Conservation (phyloP, 1,140 invertebrate genomes). For the Paralvinella palmiformis region DNA sequence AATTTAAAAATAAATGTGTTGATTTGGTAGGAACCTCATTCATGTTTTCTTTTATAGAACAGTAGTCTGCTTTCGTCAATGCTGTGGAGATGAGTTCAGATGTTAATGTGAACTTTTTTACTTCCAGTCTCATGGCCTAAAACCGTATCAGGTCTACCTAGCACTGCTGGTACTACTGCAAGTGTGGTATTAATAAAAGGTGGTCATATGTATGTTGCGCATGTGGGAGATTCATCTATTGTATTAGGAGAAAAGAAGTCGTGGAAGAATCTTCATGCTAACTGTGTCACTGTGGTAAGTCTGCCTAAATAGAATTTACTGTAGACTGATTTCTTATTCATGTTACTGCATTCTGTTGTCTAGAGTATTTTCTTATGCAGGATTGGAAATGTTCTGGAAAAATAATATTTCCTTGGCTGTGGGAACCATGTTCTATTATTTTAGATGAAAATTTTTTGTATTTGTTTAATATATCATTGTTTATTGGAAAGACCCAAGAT, state of each 20-base stretch:
- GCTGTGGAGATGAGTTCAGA: conserved; percentile 1
- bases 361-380: too few relatives aligned
- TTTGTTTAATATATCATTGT: too few relatives aligned
- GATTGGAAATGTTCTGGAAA: too few relatives aligned
- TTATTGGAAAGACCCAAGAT: too few relatives aligned
- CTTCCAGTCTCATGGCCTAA: conserved; percentile 84
- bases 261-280: background rate
- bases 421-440: too few relatives aligned
- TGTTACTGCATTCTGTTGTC: too few relatives aligned
- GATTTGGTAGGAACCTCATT: background rate
- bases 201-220: conserved; percentile 92
- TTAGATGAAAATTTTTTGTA: too few relatives aligned
- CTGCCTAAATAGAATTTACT: too few relatives aligned
- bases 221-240: conserved; percentile 95
- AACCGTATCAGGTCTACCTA: conserved; percentile 84
- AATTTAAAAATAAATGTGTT: background rate
- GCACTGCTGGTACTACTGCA: conserved; percentile 93
- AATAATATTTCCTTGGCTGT: too few relatives aligned
- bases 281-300: conserved; percentile 10
- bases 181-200: conserved; percentile 89
- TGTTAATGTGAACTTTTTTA: background rate
- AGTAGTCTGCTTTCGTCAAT: background rate
- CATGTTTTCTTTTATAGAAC: background rate
- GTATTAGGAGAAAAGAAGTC: conserved; percentile 62
- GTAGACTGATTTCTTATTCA: too few relatives aligned